phyloP scores from a whole-genome alignment of 64 coral and sea anemone genomes.

The Pocillopora verrucosa region DNA sequence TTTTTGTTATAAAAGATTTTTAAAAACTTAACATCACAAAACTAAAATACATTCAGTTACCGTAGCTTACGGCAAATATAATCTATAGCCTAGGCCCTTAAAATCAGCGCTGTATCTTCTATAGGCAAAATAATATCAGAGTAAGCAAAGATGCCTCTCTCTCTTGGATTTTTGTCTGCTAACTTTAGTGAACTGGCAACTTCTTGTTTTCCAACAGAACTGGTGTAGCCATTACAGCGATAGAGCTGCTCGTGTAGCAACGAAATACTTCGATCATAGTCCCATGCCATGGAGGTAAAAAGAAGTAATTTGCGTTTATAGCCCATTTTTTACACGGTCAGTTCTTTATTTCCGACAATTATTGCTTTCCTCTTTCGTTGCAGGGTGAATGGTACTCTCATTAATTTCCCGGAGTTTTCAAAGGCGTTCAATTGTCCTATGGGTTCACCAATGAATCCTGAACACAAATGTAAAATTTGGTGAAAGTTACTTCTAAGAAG shows the following conservation, averaged over 20 bases:
- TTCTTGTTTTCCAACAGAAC: background rate
- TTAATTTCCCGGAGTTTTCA: conserved; percentile 48
- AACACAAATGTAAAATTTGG: conserved; percentile 63
- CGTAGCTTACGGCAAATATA: no score
- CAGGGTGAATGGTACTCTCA: conserved; percentile 51
- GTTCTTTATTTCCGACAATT: background rate
- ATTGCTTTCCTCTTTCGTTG: background rate
- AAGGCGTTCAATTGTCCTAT: conserved; percentile 55
- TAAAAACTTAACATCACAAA: no score
- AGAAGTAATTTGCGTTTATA: background rate
- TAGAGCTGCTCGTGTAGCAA: background rate
- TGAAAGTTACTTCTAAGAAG: background rate
- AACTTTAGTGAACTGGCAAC: no score
- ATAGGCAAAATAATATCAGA: no score
- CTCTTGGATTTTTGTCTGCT: no score
- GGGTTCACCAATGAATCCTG: conserved; percentile 64
- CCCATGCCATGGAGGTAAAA: conserved; percentile 45
- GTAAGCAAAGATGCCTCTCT: no score
- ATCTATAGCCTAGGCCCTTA: no score
- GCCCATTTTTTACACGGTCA: background rate
- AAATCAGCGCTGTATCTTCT: no score
- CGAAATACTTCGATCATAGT: conserved; percentile 18
- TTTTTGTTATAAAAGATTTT: no score
- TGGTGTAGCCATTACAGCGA: conserved; percentile 39
- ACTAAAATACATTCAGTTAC: no score